Percentiles rank a stretch among this genome's conserved stretches.
Evolutionary conservation across 2,797 vertebrate genomes (phyloP).

Genomic region (Tragelaphus oryx): DNA sequence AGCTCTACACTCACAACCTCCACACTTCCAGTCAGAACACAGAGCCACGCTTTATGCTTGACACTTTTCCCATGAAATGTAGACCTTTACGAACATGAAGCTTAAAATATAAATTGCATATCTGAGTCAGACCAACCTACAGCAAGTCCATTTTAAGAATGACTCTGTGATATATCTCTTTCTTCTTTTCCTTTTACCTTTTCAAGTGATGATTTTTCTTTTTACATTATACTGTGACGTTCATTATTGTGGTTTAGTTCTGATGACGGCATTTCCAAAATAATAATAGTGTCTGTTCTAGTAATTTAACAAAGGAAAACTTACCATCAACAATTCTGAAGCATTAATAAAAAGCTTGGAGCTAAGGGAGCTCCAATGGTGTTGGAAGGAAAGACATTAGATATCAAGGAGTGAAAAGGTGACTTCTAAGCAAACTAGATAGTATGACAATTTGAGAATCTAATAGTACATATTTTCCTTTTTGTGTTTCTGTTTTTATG

Average conservation of each 20-base stretch:
- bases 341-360: constrained; percentile 53
- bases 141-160: constrained; percentile 35
- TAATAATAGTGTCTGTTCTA: constrained; percentile 57
- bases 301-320: constrained; percentile 62
- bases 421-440: background rate
- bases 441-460: constrained; percentile 37
- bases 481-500: background rate
- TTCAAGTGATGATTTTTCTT: constrained; percentile 46
- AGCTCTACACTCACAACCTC: background rate
- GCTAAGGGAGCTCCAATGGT: constrained; percentile 49
- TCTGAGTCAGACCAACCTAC: background rate
- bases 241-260: constrained; percentile 59
- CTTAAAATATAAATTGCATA: constrained; percentile 37
- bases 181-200: constrained; percentile 41
- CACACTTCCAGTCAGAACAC: background rate
- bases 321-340: constrained; percentile 40
- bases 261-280: constrained; percentile 58
- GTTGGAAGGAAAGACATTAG: background rate
- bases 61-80: background rate
- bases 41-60: background rate
- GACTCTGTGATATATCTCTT: constrained; percentile 4
- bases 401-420: background rate
- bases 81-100: background rate
- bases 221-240: constrained; percentile 57
- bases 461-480: background rate